Percentiles rank a stretch among this genome's conserved stretches.
These are phyloP conservation scores for Gymnocheta viridis DNA, from an alignment of 2,888 invertebrate species.

Conservation along the genomic window DNA sequence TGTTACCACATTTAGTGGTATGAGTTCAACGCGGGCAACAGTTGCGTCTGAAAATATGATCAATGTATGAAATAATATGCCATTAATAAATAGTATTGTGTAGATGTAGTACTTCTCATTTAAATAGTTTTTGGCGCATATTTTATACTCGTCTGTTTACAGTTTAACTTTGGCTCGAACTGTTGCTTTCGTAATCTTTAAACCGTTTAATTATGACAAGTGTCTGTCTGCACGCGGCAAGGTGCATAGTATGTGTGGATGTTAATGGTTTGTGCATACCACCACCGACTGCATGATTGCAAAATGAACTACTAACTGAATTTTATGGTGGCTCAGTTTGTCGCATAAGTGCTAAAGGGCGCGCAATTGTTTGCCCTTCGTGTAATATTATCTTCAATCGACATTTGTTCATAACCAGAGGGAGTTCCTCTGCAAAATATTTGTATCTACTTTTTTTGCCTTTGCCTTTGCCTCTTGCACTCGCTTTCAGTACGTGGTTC, in stretches of 20 bases:
- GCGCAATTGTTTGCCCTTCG: constrained; percentile 68
- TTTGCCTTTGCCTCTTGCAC: not conserved
- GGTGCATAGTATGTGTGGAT: constrained; percentile 62
- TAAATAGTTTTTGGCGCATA: constrained; percentile 41
- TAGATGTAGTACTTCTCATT: not conserved
- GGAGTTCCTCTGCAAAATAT: constrained; percentile 59
- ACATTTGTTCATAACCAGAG: constrained; percentile 61
- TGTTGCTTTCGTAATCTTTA: constrained; percentile 61
- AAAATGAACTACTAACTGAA: not conserved
- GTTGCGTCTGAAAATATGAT: constrained; percentile 57
- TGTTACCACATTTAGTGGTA: constrained; percentile 46
- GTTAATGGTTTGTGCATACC: constrained; percentile 17
- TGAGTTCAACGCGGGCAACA: constrained; percentile 5
- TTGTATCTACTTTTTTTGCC: not conserved
- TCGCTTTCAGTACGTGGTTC: constrained; percentile 16
- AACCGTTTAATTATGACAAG: constrained; percentile 70
- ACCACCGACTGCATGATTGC: not conserved
- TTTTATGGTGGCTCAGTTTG: constrained; percentile 43
- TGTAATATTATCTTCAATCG: constrained; percentile 67
- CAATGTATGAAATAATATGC: constrained; percentile 44
- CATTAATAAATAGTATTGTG: constrained; percentile 14
- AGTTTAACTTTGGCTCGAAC: constrained; percentile 33
- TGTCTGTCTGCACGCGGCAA: constrained; percentile 59
- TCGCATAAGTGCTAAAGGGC: constrained; percentile 64
- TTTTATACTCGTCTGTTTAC: constrained; percentile 14